phyloP scores from a whole-genome alignment of 2,113 vertebrate species.

The Lucifuga dentata region DNA sequence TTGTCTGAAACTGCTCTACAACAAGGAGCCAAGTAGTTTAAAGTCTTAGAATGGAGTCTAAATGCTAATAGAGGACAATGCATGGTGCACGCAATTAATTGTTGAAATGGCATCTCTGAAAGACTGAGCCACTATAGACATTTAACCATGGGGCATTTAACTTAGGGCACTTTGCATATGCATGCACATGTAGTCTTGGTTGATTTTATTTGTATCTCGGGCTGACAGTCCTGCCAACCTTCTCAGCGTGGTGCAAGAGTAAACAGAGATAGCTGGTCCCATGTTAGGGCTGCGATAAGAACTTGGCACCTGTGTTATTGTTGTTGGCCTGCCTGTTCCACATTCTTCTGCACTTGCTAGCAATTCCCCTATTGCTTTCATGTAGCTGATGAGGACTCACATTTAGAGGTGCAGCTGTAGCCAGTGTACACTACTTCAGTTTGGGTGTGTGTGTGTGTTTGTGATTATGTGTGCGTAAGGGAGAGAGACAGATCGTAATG shows the following conservation, averaged over 20 bases:
- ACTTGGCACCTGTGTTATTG: conserved; percentile 22
- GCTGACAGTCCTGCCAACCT: conserved; percentile 38
- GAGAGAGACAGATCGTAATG: conserved; percentile 13
- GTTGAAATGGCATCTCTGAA: conserved; percentile 7
- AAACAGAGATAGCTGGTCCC: conserved; percentile 64
- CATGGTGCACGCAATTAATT: neutral
- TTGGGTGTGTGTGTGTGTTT: too few species aligned
- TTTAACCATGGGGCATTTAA: neutral
- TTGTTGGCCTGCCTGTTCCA: conserved; percentile 9
- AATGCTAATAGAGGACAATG: too few species aligned
- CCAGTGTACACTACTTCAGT: neutral
- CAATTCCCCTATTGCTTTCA: conserved; percentile 19
- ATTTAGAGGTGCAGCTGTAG: conserved; percentile 27
- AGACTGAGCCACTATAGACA: conserved; percentile 9
- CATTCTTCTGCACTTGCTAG: conserved; percentile 26
- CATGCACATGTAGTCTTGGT: conserved; percentile 15
- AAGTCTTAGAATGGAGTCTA: too few species aligned
- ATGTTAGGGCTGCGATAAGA: conserved; percentile 54
- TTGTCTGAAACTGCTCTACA: conserved; percentile 1
- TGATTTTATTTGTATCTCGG: conserved; percentile 8
- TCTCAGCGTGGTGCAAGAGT: conserved; percentile 50
- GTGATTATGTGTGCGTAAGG: neutral
- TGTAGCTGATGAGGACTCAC: conserved; percentile 22
- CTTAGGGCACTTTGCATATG: conserved; percentile 11
- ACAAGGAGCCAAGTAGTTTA: neutral